A percentile compares a stretch with the other conserved stretches of the same genome.
Evolutionary conservation across 2,797 vertebrate genomes (phyloP).

Genomic region (Mionectes olivaceus): DNA sequence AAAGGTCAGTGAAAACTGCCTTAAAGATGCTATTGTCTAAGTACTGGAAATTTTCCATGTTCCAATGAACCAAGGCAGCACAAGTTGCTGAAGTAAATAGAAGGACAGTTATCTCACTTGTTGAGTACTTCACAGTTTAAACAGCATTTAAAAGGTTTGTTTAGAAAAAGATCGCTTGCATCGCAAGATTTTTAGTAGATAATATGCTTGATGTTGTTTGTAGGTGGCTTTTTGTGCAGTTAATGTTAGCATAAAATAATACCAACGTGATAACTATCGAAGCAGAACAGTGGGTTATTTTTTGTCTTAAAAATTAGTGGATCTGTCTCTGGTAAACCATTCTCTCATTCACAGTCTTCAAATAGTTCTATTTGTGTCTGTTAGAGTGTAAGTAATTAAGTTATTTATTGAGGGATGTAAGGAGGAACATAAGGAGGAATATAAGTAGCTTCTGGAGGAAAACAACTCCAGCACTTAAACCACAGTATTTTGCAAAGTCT

Average conservation of each 20-base stretch:
- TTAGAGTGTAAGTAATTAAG: conserved; percentile 53
- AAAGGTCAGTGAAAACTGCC: conserved; percentile 1
- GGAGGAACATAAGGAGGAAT: conserved; percentile 4
- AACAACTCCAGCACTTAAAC: background rate
- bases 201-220: background rate
- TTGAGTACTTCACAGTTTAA: background rate
- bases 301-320: conserved; percentile 26
- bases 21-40: background rate
- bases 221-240: background rate
- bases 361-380: conserved; percentile 34
- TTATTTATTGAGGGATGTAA: conserved; percentile 56
- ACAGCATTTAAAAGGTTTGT: background rate
- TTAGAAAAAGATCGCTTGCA: background rate
- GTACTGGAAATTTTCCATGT: conserved; percentile 14
- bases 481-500: background rate
- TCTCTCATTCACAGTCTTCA: conserved; percentile 40
- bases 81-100: background rate
- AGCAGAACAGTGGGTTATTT: background rate
- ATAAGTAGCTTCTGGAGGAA: conserved; percentile 4
- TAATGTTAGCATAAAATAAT: conserved; percentile 9
- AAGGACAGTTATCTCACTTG: background rate
- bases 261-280: background rate
- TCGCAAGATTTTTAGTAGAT: background rate
- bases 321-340: background rate
- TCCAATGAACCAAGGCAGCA: background rate